phyloP scores from a whole-genome alignment of 2,797 vertebrate genomes.

The Siniperca obscura region DNA sequence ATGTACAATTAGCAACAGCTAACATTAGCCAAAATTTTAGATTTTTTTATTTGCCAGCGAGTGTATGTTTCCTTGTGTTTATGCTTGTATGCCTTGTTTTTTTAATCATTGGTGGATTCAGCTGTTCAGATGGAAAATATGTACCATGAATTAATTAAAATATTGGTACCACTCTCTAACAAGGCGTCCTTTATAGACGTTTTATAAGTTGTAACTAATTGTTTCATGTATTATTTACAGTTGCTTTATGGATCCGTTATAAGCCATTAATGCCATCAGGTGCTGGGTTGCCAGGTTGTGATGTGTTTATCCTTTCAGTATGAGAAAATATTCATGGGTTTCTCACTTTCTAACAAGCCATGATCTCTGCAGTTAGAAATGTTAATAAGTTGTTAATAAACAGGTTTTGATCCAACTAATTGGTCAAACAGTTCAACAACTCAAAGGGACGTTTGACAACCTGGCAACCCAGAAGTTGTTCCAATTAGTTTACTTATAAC shows the following conservation, averaged over 20 bases:
- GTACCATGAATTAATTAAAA: no score
- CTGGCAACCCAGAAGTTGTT: neutral
- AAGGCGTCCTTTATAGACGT: no score
- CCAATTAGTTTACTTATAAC: neutral
- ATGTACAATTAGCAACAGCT: no score
- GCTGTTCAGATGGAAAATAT: no score
- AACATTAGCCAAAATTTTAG: no score
- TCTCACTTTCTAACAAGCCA: neutral
- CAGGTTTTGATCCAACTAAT: neutral
- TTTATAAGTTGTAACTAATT: neutral
- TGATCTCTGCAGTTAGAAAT: neutral
- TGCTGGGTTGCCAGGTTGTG: neutral
- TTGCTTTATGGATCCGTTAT: neutral
- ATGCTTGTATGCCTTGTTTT: no score
- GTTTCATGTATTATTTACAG: no score
- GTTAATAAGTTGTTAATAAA: neutral
- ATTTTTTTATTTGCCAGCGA: no score
- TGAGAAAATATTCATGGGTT: neutral
- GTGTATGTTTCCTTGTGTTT: no score
- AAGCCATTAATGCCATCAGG: neutral
- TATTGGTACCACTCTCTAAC: no score
- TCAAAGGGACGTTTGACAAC: neutral
- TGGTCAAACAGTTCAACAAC: neutral
- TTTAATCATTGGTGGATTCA: no score
- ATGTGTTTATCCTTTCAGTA: no score